Base-by-base conservation (phyloP, 2,888 invertebrate species). In the Autographa pulchrina region DNA sequence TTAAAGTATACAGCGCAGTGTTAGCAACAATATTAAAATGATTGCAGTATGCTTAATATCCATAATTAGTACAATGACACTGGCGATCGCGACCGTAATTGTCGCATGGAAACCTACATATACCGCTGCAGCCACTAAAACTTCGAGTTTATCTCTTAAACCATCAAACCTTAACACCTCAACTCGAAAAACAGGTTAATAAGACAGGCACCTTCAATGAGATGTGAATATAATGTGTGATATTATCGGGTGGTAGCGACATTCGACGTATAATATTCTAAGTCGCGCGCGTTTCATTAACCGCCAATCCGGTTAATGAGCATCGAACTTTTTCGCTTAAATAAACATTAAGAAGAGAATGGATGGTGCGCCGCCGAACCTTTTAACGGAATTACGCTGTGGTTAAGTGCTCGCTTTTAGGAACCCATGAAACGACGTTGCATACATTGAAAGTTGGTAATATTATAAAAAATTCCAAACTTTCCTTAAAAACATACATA, bases 341-440 rank as follows among this genome's bases (percentile, higher is more conserved):
- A 94, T 92, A 93, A 93, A 93, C 93, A 94, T 94, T 92, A 93
- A 91, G 91, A 92, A 88, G 90, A 91, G 90, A 93, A 93, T 91
- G 90, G 88, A 92, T 90, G 89, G 86, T 82, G 85, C 82, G 87
- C 82, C 89, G 86, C 85, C 81, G 86, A 91, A 90, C 92, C 93
- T 94, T 94, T 94, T 94, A 93, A 92, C 89, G 92, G 91, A 93
- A 94, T 95, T 93, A 93, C 92, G 90, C 87, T 82, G 87, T 85
- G 88, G 91, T 89, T 91, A 93, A 94, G 92, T 92, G 91, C 89
- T 90, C 88, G 91, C 92, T 91, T 92, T 91, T 90, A 91, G 87
- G 84, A 86, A 80, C 81, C 77, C 80, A 82, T 80, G 78, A 78
- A 89, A 88, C 89, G 87, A 88, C 83, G 86, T 70, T 85, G 86